Evolutionary conservation across 2,888 invertebrate species (phyloP), one percentile per base, ranked within the genome.

Genomic region (Hipparchia sbordonii): DNA sequence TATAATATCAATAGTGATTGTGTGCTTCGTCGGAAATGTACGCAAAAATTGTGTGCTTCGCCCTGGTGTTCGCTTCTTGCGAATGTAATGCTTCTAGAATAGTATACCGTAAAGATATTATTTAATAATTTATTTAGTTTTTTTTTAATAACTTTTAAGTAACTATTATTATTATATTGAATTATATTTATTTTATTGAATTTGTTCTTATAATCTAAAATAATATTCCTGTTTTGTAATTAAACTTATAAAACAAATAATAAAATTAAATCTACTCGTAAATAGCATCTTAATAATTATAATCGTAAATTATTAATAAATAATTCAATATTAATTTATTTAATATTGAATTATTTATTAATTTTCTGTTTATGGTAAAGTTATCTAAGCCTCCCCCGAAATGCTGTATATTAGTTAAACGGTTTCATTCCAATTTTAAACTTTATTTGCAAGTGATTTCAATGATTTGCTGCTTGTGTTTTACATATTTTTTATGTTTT

Each of bases 21-120:
- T 60, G 51, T n/a, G 33, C 10, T 9, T 13, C 8, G 5, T 12
- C 13, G 4, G 12, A 70, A 8, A 70, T 70, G 70, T 70, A 63
- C 45, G 65, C 39, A 52, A 66, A 66, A 52, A 56, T 57, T 51
- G 33, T 74, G 66, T 74, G 68, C n/a, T 69, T 74, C 6, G 69
- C 60, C 23, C 23, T 74, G 48, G 39, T 74, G 10, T 45, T 74
- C 10, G 61, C 69, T 48, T 48, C 60, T 13, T 72, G 74, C 52
- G 52, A 66, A 54, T 52, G 51, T 66, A 52, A 66, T 54, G 52
- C 39, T 39, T 52, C 65, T 39, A 66, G 65, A 39, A 66, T 54
- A 39, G 65, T 66, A 12, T 66, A 66, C 65, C 23, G 65, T 66
- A 54, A 52, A 52, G 52, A 39, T 39, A 39, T 39, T 39, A 39